phyloP scores from a whole-genome alignment of 1,140 invertebrate genomes.

The Microplitis demolitor region DNA sequence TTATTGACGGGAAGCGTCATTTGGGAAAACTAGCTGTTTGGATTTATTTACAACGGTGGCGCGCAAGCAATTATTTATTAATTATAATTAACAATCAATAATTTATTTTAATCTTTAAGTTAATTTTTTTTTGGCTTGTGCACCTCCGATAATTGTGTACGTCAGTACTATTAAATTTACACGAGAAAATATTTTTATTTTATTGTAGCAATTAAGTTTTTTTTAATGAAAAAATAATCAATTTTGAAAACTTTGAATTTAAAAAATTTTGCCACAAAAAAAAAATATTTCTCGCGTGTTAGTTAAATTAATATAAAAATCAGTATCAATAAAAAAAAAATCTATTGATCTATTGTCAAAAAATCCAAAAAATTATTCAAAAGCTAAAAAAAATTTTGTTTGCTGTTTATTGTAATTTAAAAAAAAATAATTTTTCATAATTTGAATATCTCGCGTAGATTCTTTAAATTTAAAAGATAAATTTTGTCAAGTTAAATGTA shows the following conservation, averaged over 20 bases:
- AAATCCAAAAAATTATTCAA: too few species aligned
- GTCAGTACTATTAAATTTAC: not conserved
- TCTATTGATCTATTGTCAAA: too few species aligned
- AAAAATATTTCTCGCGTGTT: too few species aligned
- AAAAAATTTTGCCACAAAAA: too few species aligned
- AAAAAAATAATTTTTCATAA: not conserved
- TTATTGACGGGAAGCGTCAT: slow-evolving; percentile 6
- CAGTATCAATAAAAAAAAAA: too few species aligned
- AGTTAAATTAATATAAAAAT: too few species aligned
- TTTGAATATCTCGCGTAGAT: not conserved
- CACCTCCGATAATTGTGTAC: not conserved
- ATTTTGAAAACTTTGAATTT: too few species aligned
- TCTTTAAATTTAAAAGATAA: not conserved
- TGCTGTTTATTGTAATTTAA: not conserved
- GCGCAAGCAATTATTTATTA: not conserved
- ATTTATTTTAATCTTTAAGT: not conserved
- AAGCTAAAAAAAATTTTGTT: too few species aligned
- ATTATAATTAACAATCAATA: not conserved
- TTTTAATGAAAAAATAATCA: too few species aligned
- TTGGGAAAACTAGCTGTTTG: not conserved
- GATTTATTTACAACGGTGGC: not conserved
- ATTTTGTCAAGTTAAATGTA: slow-evolving; percentile 8
- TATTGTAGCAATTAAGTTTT: too few species aligned
- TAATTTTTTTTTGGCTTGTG: not conserved
- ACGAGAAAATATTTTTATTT: not conserved